Conservation (phyloP, 2,888 invertebrate species). For the Thera obeliscata region DNA sequence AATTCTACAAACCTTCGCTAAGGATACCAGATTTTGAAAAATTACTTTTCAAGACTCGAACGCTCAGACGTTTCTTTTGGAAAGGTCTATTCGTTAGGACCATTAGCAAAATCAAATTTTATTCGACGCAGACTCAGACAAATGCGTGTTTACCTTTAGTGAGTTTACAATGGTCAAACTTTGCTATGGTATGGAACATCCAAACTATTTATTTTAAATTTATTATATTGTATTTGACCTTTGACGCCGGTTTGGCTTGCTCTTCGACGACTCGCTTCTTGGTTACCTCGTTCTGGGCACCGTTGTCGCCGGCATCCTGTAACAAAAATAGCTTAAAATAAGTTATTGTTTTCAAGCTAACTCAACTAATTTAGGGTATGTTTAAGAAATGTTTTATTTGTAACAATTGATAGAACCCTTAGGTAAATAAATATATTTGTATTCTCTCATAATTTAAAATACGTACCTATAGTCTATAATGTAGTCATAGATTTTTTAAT, state of each 20-base stretch:
- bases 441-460: too few species aligned
- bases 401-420: too few species aligned
- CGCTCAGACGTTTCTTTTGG: not conserved
- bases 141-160: conserved; percentile 1
- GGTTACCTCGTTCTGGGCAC: conserved; percentile 66
- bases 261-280: conserved; percentile 77
- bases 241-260: conserved; percentile 58
- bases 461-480: too few species aligned
- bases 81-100: not conserved
- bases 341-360: too few species aligned
- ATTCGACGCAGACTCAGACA: not conserved
- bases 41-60: not conserved
- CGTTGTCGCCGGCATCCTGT: conserved; percentile 73
- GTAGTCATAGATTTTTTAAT: too few species aligned
- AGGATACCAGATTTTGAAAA: too few species aligned
- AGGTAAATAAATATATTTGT: too few species aligned
- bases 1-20: too few species aligned
- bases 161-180: conserved; percentile 4
- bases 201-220: not conserved
- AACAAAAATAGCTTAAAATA: conserved; percentile 5
- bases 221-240: conserved; percentile 55
- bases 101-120: too few species aligned
- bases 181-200: conserved; percentile 10
- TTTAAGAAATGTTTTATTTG: too few species aligned
- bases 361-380: too few species aligned